Base-by-base conservation (phyloP, 2,888 invertebrate species). In the Artemia sinica region DNA sequence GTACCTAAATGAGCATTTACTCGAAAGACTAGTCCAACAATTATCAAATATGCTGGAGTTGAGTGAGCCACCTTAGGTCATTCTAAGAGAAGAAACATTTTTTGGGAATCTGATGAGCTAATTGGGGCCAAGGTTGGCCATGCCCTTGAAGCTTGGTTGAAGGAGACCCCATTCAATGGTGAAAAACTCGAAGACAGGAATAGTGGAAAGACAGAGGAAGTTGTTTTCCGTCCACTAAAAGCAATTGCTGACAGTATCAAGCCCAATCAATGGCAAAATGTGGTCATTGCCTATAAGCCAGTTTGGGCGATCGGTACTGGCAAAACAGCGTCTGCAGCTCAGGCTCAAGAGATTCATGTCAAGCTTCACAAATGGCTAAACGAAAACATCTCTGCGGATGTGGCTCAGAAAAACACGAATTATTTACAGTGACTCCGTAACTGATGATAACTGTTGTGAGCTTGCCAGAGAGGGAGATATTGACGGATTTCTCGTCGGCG, bases 401-500 rank as follows among this genome's bases (percentile, higher is more conserved):
- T 18, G 18, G 18, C 18, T 18, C 1, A 18, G 18, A 18, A 18
- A 18, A 18, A 18, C 18, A 18, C 18, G 18, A 18, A 18, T 18
- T 18, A 18, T 18, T 18, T 18, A 18, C 1, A 1, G 18, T 18
- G 18, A 1, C 18, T 18, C 76, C 89, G 90, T 73, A 86, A 86
- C 77, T 95, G 96, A 74, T 81, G 98, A 67, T 18, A 18, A 18
- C 18, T 18, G 18, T 18, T 1, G 18, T 18, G 18, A 18, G 18
- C 18, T 18, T 18, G 95, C 87, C 1, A 83, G 85, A 69, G 87
- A 91, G 77, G 83, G 86, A 7, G 97, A 98, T 77, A 94, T 98
- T 75, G 98, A 98, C 80, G 98, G 98, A 8, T 98, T 97, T 80
- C 84, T 99, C 14, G 98, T 98, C 8, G 98, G 98, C 28, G 98